A percentile compares a stretch with the other conserved stretches of the same genome.
phyloP scores from a whole-genome alignment of 1,140 invertebrate species.

The Tetramorium simillimum region DNA sequence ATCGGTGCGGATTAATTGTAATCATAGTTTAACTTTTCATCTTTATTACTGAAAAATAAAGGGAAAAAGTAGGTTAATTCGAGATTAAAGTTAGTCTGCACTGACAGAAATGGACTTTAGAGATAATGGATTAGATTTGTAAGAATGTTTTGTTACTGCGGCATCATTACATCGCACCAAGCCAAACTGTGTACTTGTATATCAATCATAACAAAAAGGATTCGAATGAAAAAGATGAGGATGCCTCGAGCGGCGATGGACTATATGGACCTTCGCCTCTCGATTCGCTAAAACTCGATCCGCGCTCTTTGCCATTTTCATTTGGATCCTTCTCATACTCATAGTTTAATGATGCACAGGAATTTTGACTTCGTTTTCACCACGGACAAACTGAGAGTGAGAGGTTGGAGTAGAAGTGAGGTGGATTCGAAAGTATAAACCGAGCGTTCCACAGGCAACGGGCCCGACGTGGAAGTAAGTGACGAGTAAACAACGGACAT shows the following conservation, averaged over 20 bases:
- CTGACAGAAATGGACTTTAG: background rate
- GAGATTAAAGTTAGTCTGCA: too few relatives aligned
- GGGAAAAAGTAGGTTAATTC: too few relatives aligned
- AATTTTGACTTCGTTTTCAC: conserved; percentile 84
- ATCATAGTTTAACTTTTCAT: too few relatives aligned
- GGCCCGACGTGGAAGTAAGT: conserved; percentile 83
- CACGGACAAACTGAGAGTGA: conserved; percentile 84
- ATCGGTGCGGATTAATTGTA: too few relatives aligned
- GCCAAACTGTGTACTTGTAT: conserved; percentile 48
- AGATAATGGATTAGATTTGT: background rate
- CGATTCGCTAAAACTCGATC: background rate
- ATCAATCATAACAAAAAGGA: conserved; percentile 60
- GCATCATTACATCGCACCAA: conserved; percentile 30
- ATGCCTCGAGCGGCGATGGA: background rate
- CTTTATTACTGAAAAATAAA: too few relatives aligned
- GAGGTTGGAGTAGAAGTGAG: conserved; percentile 84
- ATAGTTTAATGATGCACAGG: conserved; percentile 83
- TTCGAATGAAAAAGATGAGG: conserved; percentile 70
- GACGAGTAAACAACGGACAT: conserved; percentile 79
- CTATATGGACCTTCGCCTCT: background rate
- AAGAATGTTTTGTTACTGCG: conserved; percentile 1
- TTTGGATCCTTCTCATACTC: conserved; percentile 78
- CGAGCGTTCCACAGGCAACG: conserved; percentile 80
- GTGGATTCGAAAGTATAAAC: conserved; percentile 82
- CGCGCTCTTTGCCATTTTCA: conserved; percentile 65